Evolutionary conservation across 2,113 vertebrate genomes (phyloP), one percentile per base, ranked within the genome.

Genomic region (Synodontis membranacea): DNA sequence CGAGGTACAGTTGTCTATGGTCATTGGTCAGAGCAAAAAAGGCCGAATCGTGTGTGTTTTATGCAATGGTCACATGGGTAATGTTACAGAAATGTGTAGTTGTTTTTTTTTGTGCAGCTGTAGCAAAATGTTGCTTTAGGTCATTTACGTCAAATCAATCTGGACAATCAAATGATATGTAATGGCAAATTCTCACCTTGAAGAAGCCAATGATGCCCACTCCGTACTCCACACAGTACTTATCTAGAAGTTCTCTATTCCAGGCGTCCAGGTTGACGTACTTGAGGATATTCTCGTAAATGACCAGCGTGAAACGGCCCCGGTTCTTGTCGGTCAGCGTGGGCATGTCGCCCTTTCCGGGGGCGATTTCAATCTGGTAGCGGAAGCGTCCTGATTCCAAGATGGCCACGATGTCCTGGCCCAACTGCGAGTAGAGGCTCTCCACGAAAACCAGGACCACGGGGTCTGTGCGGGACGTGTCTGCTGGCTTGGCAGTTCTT

Each of bases 191-290:
- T 0, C 86, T 4, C 88, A 97, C 96, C 96, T 97, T 97, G 92
- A 97, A 97, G 93, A 97, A 97, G 86, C 96, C 97, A 0, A 97
- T 94, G 92, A 97, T 97, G 74, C 96, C 97, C 89, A 97, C 96
- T 0, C 96, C 96, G 0, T 97, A 97, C 87, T 97, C 96, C 90
- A 97, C 96, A 0, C 97, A 97, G 92, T 97, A 97, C 85, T 97
- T 97, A 93, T 97, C 97, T 84, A 97, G 94, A 84, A 97, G 94
- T 89, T 97, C 96, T 9, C 96, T 92, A 88, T 97, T 97, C 96
- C 96, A 97, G 91, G 96, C 96, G 0, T 97, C 97, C 92, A 97
- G 90, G 92, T 97, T 97, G 91, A 97, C 97, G 0, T 97, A 97
- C 89, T 97, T 97, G 78, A 97, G 95, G 91, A 97, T 95, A 91